These are phyloP conservation scores for Trochalopteron elliotii DNA, from an alignment of 2,113 vertebrate species.

Conservation along the genomic window DNA sequence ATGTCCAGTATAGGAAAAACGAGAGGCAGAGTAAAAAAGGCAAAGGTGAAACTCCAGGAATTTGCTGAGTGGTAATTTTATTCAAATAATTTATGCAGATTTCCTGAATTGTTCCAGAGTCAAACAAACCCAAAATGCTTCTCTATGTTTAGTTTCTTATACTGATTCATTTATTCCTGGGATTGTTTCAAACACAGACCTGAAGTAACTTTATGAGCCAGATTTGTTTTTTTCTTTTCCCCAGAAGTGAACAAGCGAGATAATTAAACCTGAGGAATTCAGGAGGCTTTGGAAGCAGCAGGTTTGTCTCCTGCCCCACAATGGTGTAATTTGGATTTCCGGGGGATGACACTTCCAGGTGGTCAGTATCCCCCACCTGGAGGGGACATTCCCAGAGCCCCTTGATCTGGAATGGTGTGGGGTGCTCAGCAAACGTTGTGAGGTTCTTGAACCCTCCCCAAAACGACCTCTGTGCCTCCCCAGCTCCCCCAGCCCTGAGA, in stretches of 20 bases:
- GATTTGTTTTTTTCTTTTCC: not conserved
- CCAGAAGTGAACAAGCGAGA: not conserved
- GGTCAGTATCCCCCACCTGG: fast-evolving
- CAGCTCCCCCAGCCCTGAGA: not conserved
- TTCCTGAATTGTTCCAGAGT: not conserved
- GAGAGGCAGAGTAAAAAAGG: not conserved
- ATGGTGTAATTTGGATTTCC: not conserved
- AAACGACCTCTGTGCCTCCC: not conserved
- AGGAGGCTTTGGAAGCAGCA: not conserved
- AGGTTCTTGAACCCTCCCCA: not conserved
- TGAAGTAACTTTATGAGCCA: not conserved
- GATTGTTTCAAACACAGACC: not conserved
- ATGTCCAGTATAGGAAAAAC: fast-evolving
- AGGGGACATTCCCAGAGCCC: not conserved
- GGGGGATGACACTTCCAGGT: not conserved
- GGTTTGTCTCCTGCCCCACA: fast-evolving
- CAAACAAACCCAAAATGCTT: not conserved
- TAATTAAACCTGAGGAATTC: not conserved
- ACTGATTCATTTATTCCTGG: not conserved
- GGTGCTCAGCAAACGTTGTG: not conserved
- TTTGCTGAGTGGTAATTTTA: conserved; percentile 3
- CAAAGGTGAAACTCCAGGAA: conserved; percentile 2
- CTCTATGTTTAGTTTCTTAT: not conserved
- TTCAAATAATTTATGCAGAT: not conserved
- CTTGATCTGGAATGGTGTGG: fast-evolving